Percentiles rank a stretch among this genome's conserved stretches.
phyloP scores from a whole-genome alignment of 2,113 vertebrate genomes.

The Ranitomeya variabilis region DNA sequence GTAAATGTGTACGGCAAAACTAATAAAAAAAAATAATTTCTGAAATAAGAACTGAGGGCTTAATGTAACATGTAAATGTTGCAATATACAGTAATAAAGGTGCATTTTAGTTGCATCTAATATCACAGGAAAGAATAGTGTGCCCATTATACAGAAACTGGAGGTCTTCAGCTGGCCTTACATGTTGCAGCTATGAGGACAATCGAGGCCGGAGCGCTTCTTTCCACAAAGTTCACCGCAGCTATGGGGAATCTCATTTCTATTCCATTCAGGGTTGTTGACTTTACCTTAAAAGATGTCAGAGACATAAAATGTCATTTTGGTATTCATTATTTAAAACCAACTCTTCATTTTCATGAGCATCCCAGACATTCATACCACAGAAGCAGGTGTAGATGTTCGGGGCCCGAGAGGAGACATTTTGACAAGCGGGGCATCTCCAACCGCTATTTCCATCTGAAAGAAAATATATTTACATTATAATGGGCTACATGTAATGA shows the following conservation, averaged over 20 bases:
- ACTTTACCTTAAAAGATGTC: slow-evolving; percentile 80
- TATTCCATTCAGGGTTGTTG: slow-evolving; percentile 95
- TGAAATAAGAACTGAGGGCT: too few relatives aligned
- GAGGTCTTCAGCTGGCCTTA: slow-evolving; percentile 71
- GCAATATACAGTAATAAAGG: too few relatives aligned
- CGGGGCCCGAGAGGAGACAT: slow-evolving; percentile 84
- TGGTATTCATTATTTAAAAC: too few relatives aligned
- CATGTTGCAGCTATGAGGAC: slow-evolving; percentile 97
- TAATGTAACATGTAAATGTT: too few relatives aligned
- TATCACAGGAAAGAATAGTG: too few relatives aligned
- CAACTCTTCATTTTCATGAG: too few relatives aligned
- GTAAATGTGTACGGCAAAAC: too few relatives aligned
- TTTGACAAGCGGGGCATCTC: slow-evolving; percentile 97
- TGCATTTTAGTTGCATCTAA: too few relatives aligned
- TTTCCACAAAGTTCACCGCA: slow-evolving; percentile 97
- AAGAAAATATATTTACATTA: slow-evolving; percentile 16
- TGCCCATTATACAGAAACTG: too few relatives aligned
- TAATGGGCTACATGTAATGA: background rate
- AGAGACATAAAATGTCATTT: too few relatives aligned
- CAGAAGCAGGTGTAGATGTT: slow-evolving; percentile 92
- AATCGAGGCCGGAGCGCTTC: slow-evolving; percentile 86
- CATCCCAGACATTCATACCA: slow-evolving; percentile 71
- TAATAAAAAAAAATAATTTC: too few relatives aligned
- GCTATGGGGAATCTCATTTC: slow-evolving; percentile 97
- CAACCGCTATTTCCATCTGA: slow-evolving; percentile 90